Evolutionary conservation across 2,113 vertebrate species (phyloP).

Genomic region (Notothenia rossii): DNA sequence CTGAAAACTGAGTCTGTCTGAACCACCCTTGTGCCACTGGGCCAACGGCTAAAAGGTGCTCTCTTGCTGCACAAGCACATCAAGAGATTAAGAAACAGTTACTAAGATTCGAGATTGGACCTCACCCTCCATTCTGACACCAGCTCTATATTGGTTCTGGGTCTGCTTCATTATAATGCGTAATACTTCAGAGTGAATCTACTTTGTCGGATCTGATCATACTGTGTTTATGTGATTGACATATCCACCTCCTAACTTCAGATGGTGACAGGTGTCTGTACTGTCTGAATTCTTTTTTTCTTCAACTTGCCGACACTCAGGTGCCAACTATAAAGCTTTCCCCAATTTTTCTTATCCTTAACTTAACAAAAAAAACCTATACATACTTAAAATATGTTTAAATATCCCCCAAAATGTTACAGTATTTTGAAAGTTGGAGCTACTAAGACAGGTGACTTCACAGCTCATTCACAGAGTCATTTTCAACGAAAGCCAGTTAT

Average conservation of each 20-base stretch:
- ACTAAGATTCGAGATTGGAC: conserved; percentile 17
- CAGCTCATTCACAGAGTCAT: too few relatives aligned
- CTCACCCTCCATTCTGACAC: background rate
- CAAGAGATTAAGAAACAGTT: conserved; percentile 27
- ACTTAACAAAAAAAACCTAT: background rate
- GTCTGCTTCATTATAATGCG: background rate
- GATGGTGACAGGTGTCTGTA: conserved; percentile 32
- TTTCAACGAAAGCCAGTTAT: too few relatives aligned
- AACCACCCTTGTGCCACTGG: background rate
- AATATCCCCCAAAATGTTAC: fast-evolving
- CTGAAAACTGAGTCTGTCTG: conserved; percentile 1
- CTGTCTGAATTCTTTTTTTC: conserved; percentile 3
- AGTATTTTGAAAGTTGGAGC: background rate
- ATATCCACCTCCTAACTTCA: conserved; percentile 13
- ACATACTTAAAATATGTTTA: background rate
- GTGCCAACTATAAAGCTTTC: conserved; percentile 13
- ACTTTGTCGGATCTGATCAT: conserved; percentile 4
- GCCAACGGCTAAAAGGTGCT: conserved; percentile 28
- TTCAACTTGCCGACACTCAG: conserved; percentile 15
- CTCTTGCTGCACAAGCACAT: conserved; percentile 20
- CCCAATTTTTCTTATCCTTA: background rate
- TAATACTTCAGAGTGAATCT: background rate
- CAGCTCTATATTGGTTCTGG: background rate
- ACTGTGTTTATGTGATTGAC: background rate
- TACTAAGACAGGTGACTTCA: background rate